Base-by-base conservation (phyloP, 2,888 invertebrate species). In the Odontocolon sp. region DNA sequence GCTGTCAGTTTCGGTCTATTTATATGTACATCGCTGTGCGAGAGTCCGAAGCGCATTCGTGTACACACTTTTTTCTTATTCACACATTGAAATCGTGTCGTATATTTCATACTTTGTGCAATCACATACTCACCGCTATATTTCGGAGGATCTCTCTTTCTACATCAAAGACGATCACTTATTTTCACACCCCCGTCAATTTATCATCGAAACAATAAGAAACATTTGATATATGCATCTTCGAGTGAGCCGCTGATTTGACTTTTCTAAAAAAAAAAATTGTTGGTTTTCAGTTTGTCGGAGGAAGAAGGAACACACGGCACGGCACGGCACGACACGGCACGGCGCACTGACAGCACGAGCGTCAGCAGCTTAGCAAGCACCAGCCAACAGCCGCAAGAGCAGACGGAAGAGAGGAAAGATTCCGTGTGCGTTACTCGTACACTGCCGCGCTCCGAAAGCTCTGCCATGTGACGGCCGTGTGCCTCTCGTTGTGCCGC, bases 1-100 rank as follows among this genome's bases (percentile, higher is more conserved):
- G 79, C 87, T 87, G 87, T 87, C 87, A 87, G 87, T 86, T 87
- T 85, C 82, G 84, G 84, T 88, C 87, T 88, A 88, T 87, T 87
- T 87, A 87, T n/a, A n/a, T 88, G 87, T 77, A 76, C 82, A 61
- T 54, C 75, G 77, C 74, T 82, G 78, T 79, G 83, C 36, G 57
- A 40, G 57, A 11, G 57, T 50, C 21, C 63, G 50, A 66, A 42
- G 76, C 54, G 64, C 28, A 57, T 73, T n/a, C n/a, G n/a, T n/a
- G n/a, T n/a, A n/a, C n/a, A n/a, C n/a, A n/a, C n/a, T n/a, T n/a
- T n/a, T n/a, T n/a, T n/a, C n/a, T n/a, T n/a, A n/a, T n/a, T n/a
- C n/a, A n/a, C n/a, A n/a, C n/a, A n/a, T n/a, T n/a, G n/a, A n/a
- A n/a, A n/a, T n/a, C n/a, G n/a, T n/a, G n/a, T n/a, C n/a, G n/a